Evolutionary conservation across 2,888 invertebrate species (phyloP).

Genomic region (Parnassius apollo): DNA sequence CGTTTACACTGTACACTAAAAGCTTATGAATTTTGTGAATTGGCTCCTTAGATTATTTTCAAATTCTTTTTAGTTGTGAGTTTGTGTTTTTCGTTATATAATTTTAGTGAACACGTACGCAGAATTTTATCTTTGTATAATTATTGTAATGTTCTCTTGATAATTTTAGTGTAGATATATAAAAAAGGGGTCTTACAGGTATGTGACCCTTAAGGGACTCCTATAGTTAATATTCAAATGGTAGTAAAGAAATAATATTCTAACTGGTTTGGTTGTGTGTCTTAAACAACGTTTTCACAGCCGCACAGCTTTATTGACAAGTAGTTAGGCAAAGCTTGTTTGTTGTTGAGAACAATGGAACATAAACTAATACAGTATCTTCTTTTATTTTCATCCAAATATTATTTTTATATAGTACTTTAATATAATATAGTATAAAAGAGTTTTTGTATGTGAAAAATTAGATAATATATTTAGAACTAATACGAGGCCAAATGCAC

Average conservation of each 20-base stretch:
- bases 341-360: background rate
- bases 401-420: no score
- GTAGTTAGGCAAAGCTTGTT: constrained; percentile 17
- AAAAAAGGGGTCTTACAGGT: background rate
- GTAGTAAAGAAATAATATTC: background rate
- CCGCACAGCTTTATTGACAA: constrained; percentile 14
- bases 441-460: no score
- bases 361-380: background rate
- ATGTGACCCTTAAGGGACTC: constrained; percentile 1
- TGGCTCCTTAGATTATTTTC: constrained; percentile 16
- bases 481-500: background rate
- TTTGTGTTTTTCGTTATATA: constrained; percentile 10
- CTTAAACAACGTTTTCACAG: constrained; percentile 1
- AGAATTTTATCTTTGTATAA: no score
- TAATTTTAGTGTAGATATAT: background rate
- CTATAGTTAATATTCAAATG: background rate
- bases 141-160: no score
- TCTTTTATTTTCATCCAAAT: background rate
- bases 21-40: constrained; percentile 14
- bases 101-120: background rate
- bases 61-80: constrained; percentile 1
- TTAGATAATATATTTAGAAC: no score
- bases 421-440: no score
- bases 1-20: constrained; percentile 13
- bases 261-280: no score